Evolutionary conservation across 2,888 invertebrate species (phyloP), one percentile per base, ranked within the genome.

Genomic region (Machimus rusticus): DNA sequence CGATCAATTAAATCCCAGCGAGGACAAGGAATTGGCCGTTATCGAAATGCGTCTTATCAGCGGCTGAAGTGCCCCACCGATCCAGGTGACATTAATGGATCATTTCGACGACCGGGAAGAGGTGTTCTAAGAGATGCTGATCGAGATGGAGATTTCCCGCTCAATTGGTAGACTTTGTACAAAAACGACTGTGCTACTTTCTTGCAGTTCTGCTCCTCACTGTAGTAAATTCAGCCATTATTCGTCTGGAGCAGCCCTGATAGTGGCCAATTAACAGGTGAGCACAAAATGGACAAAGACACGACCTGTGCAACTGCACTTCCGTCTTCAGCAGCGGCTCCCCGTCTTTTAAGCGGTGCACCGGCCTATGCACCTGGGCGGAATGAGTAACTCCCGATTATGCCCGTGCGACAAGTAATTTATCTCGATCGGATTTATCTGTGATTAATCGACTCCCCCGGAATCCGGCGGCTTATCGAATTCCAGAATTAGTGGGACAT

Each of bases 401-500:
- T 74, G 39, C n/a, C 66, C 74, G 66, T 23, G 84, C 28, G 74
- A 84, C 84, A 84, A 66, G 84, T 84, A 84, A 84, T 90, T 90
- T 90, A 91, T 90, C 90, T 90, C 90, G 90, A 91, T 90, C 90
- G 90, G 90, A 90, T 90, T 90, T 90, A 90, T 90, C 90, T 91
- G 91, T 90, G 90, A 90, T 90, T 90, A 90, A 90, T 90, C 91
- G 91, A 90, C 89, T 89, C 88, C 89, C 89, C 89, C 81, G 87
- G 86, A 66, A 84, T 84, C 66, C 39, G 66, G 84, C 23, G 74
- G 66, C 84, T 84, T 84, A 84, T 84, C 84, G 84, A 84, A 84
- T 84, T 84, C 84, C 84, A 74, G 84, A 84, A 66, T 84, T 84
- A 74, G 74, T 39, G 23, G 84, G 12, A 84, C 84, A 84, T 84